Conservation (phyloP, 2,888 invertebrate species). For the Sarcophaga subvicina region DNA sequence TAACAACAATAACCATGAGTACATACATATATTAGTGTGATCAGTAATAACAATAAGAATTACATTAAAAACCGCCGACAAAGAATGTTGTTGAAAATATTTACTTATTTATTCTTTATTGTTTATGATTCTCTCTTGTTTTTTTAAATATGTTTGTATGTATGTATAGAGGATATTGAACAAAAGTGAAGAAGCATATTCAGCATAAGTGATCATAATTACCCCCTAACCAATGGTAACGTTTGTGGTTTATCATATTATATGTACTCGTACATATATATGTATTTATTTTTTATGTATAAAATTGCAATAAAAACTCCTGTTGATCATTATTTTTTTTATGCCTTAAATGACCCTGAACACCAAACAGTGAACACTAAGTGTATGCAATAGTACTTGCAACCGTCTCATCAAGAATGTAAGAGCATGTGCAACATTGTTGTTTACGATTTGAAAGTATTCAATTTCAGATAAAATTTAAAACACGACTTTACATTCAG, state of each 20-base stretch:
- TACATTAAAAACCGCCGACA: slow-evolving; percentile 11
- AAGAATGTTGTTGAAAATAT: slow-evolving; percentile 41
- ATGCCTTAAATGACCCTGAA: slow-evolving; percentile 14
- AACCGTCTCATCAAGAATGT: background rate
- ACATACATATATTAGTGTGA: background rate
- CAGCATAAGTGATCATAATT: slow-evolving; percentile 21
- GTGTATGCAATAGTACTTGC: background rate
- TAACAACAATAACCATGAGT: slow-evolving; percentile 1
- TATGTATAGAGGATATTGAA: slow-evolving; percentile 25
- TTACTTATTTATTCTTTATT: background rate
- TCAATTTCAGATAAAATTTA: slow-evolving; percentile 33
- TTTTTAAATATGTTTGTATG: too few relatives aligned
- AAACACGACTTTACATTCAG: slow-evolving; percentile 8
- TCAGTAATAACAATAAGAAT: background rate
- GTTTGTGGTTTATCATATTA: background rate
- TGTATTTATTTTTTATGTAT: slow-evolving; percentile 8
- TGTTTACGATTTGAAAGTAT: slow-evolving; percentile 27
- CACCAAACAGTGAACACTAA: background rate
- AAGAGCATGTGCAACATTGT: slow-evolving; percentile 42
- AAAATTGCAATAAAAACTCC: slow-evolving; percentile 1
- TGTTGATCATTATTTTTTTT: slow-evolving; percentile 28
- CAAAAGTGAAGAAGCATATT: slow-evolving; percentile 34
- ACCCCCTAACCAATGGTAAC: background rate
- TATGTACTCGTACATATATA: background rate
- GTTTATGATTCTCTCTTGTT: too few relatives aligned